These are phyloP conservation scores for Heliopora coerulea DNA, from an alignment of 92 coral and sea anemone species.

Conservation along the genomic window DNA sequence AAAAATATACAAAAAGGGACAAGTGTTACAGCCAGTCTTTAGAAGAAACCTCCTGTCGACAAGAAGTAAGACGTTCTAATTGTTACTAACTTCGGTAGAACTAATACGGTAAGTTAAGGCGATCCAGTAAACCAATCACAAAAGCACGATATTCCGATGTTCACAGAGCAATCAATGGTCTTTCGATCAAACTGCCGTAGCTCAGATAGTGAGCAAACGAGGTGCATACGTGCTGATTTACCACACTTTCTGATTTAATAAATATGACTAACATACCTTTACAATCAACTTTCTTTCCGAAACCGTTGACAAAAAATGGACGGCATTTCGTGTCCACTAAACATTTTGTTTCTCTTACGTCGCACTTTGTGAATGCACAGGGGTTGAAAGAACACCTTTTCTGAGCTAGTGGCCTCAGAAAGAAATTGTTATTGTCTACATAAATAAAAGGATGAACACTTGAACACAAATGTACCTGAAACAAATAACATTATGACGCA, in stretches of 20 bases:
- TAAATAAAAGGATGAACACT: background rate
- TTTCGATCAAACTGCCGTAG: no score
- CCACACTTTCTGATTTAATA: no score
- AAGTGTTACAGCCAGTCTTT: background rate
- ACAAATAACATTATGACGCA: no score
- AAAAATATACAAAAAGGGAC: background rate
- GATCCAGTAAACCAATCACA: no score
- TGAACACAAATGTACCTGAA: no score
- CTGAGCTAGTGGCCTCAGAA: constrained; percentile 37
- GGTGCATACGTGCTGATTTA: no score
- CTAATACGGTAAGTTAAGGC: no score
- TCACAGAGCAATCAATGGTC: no score
- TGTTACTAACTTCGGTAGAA: no score
- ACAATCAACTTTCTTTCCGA: constrained; percentile 40
- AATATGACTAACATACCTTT: no score
- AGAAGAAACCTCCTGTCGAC: background rate
- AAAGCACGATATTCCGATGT: no score
- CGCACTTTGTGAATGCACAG: constrained; percentile 46
- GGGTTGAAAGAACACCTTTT: constrained; percentile 43
- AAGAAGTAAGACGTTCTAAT: background rate
- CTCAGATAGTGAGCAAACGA: no score
- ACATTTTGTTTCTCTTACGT: constrained; percentile 30
- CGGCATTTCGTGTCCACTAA: constrained; percentile 50
- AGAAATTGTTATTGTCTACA: constrained; percentile 7
- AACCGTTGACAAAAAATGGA: constrained; percentile 36